Base-by-base conservation (phyloP, 2,888 invertebrate species). In the Scaptomyza reducta region DNA sequence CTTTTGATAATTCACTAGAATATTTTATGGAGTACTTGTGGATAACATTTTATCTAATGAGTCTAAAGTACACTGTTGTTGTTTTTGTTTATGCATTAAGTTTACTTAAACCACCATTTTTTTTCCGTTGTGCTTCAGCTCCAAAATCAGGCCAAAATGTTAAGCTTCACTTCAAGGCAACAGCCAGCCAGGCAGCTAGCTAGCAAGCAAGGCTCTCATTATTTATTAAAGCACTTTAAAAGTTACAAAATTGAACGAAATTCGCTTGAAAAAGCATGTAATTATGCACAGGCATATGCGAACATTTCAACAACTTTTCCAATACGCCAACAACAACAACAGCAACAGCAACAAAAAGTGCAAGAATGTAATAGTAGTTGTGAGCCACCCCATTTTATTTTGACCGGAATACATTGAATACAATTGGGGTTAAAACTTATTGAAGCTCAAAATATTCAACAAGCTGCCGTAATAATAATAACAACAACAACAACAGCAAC, bases 201-300 rank as follows among this genome's bases (percentile, higher is more conserved):
- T 18, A 35, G n/a, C 35, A 9, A 9, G 9, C 14, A 14, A 54
- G 29, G 53, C 64, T 50, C 69, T 86, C 67, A 83, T 81, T 74
- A 86, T 74, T 81, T 77, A 86, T 83, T 79, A 53, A 86, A 71
- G 73, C 71, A 71, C 83, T 86, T 68, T 46, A 31, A 31, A 86
- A 82, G 84, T 83, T 83, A 70, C 87, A 66, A 59, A 67, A 75
- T 56, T 70, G 46, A 47, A 64, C 54, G 61, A 61, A 42, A 61
- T 55, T 25, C 38, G 49, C 50, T 67, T 45, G 33, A 66, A 68
- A 68, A 68, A 70, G 58, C 25, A 61, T 65, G 58, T 80, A 83
- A 86, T 86, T 82, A 86, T 74, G 74, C 84, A 44, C n/a, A 18
- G 80, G 77, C 87, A 81, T 81, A 81, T 83, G 81, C 80, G 70